phyloP scores from a whole-genome alignment of 92 coral and sea anemone species.

The Phenganax subtilis region DNA sequence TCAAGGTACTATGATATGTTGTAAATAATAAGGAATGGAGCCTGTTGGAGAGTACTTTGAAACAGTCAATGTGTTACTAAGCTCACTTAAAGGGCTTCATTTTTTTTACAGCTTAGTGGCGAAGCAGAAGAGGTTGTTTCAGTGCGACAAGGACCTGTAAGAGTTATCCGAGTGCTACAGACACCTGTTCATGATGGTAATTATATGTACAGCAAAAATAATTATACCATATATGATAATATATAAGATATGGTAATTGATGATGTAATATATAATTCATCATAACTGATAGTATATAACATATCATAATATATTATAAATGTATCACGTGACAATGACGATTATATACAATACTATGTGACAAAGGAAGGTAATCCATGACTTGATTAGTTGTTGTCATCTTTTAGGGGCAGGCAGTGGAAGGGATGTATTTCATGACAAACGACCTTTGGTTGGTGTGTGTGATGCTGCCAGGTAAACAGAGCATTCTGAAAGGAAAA shows the following conservation, averaged over 20 bases:
- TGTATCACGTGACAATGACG: no score
- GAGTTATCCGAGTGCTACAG: conserved; percentile 76
- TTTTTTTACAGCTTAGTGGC: conserved; percentile 64
- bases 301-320: no score
- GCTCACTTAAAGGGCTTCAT: not conserved
- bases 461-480: conserved; percentile 97
- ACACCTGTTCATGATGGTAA: conserved; percentile 57
- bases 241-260: not conserved
- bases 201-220: conserved; percentile 2
- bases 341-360: no score
- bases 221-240: no score
- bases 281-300: no score
- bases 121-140: conserved; percentile 92
- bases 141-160: conserved; percentile 95
- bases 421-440: conserved; percentile 70
- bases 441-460: conserved; percentile 87
- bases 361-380: not conserved
- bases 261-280: no score
- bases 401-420: conserved; percentile 15
- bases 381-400: not conserved
- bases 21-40: not conserved
- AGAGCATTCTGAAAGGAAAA: no score
- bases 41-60: not conserved
- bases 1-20: conserved; percentile 42
- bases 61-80: not conserved